Conservation (phyloP, 1,140 invertebrate species). For the Whitmania pigra region DNA sequence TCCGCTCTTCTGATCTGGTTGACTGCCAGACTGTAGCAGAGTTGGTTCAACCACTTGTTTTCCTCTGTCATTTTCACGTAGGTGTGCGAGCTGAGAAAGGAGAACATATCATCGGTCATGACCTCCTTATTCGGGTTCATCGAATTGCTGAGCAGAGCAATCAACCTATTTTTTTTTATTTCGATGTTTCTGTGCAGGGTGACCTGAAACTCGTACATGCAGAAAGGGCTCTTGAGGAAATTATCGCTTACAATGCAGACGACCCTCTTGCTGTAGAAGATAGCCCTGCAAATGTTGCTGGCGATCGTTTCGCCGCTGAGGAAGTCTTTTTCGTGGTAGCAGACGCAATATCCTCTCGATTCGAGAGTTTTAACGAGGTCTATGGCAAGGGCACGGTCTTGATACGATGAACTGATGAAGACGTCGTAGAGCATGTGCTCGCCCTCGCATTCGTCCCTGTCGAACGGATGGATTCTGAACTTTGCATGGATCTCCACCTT, state of each 20-base stretch:
- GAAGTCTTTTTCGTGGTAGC: constrained; percentile 19
- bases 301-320: not conserved
- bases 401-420: constrained; percentile 13
- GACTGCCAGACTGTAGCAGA: constrained; percentile 5
- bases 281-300: constrained; percentile 12
- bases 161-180: not conserved
- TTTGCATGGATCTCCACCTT: not conserved
- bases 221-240: constrained; percentile 15
- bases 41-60: constrained; percentile 6
- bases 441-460: constrained; percentile 16
- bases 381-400: constrained; percentile 4
- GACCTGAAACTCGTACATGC: constrained; percentile 19
- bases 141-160: not conserved
- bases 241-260: constrained; percentile 5
- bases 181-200: constrained; percentile 4
- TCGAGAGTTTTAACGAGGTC: constrained; percentile 1
- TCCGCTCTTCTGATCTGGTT: not conserved
- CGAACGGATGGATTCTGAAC: constrained; percentile 16
- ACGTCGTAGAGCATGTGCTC: constrained; percentile 16
- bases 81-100: constrained; percentile 12
- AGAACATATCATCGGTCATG: not conserved
- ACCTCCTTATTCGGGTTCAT: not conserved
- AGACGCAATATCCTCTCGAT: constrained; percentile 7
- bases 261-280: constrained; percentile 9
- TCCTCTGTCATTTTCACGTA: not conserved